Evolutionary conservation across 2,113 vertebrate species (phyloP).

Genomic region (Clarias macrocephalus): DNA sequence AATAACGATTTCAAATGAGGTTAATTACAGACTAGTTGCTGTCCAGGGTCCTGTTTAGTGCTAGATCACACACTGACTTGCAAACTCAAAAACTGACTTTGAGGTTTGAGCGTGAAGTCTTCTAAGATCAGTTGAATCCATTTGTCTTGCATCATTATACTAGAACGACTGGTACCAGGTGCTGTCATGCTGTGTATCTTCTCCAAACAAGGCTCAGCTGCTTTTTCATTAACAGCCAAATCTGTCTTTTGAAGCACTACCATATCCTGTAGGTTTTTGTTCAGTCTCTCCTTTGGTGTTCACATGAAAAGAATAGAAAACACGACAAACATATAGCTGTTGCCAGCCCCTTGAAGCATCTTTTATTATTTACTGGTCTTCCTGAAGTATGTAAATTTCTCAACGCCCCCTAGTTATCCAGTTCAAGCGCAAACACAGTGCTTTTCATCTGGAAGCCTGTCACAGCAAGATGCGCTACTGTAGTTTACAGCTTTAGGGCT

Average conservation of each 20-base stretch:
- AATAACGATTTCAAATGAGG: conserved; percentile 17
- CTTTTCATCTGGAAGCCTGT: background rate
- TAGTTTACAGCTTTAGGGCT: background rate
- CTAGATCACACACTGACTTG: background rate
- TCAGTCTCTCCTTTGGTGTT: background rate
- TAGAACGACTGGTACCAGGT: background rate
- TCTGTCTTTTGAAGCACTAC: background rate
- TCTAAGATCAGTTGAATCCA: background rate
- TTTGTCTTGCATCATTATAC: background rate
- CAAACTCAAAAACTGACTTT: background rate
- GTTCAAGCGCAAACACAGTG: background rate
- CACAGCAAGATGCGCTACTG: background rate
- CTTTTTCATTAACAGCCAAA: background rate
- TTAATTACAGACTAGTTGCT: conserved; percentile 22
- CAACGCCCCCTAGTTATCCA: background rate
- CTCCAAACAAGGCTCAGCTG: conserved; percentile 2
- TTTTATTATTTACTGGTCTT: conserved; percentile 19
- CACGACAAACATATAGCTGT: background rate
- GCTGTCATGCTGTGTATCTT: background rate
- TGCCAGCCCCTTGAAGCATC: background rate
- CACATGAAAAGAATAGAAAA: background rate
- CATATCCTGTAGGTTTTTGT: background rate
- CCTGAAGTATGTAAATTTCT: background rate
- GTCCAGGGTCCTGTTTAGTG: conserved; percentile 19
- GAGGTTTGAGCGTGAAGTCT: background rate